Percentiles rank a stretch among this genome's conserved stretches.
phyloP scores from a whole-genome alignment of 2,113 vertebrate species.

The Sprattus sprattus region DNA sequence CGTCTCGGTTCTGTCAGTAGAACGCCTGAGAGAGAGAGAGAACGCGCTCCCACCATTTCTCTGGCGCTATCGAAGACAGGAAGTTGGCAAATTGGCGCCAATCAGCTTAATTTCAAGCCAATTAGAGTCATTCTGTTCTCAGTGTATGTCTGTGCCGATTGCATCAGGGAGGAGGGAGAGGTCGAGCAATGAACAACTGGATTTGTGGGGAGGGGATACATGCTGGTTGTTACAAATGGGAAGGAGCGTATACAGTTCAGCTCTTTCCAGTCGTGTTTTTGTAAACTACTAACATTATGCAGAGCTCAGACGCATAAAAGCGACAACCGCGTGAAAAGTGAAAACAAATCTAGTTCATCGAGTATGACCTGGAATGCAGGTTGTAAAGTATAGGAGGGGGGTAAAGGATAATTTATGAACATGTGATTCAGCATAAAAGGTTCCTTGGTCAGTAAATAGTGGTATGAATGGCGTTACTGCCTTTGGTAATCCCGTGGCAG shows the following conservation, averaged over 20 bases:
- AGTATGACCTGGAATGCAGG: background rate
- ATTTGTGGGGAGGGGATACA: background rate
- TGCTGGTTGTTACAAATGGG: constrained; percentile 25
- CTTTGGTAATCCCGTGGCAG: background rate
- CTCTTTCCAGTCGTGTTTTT: background rate
- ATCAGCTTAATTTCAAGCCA: constrained; percentile 70
- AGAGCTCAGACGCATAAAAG: background rate
- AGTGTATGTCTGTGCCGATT: constrained; percentile 46
- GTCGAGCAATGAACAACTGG: background rate
- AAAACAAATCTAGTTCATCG: background rate
- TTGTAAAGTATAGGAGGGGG: background rate
- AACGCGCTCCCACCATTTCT: constrained; percentile 28
- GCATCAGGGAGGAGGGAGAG: constrained; percentile 61
- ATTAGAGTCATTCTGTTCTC: constrained; percentile 63
- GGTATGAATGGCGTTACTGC: background rate
- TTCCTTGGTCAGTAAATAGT: background rate
- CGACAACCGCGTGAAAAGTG: background rate
- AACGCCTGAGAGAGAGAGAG: constrained; percentile 11
- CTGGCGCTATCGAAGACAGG: constrained; percentile 59
- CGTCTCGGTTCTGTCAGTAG: constrained; percentile 51
- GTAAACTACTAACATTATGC: background rate
- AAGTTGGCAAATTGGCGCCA: constrained; percentile 64
- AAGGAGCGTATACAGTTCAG: background rate
- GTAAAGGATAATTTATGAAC: background rate
- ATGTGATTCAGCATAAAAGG: background rate